phyloP scores from a whole-genome alignment of 35 echinoderm and acorn worm species.

The Lytechinus variegatus region DNA sequence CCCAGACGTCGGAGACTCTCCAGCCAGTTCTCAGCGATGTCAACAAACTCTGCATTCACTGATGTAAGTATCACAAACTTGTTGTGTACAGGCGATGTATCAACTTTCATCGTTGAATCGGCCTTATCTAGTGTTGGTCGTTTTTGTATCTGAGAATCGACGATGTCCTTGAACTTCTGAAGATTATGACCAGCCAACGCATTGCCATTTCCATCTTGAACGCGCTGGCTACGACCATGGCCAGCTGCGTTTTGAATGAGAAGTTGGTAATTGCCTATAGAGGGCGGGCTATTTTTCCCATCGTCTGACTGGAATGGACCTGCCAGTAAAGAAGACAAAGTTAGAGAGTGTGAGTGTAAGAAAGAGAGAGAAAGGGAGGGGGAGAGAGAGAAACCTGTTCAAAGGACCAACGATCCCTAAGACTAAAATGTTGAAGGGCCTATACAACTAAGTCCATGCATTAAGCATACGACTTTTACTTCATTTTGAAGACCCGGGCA shows the following conservation, averaged over 20 bases:
- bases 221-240: neutral
- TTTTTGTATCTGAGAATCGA: neutral
- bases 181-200: neutral
- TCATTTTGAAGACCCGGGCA: no score
- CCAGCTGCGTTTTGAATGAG: neutral
- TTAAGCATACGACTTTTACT: no score
- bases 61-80: slow-evolving; percentile 36
- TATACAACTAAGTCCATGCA: no score
- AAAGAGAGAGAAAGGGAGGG: no score
- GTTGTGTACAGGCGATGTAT: neutral
- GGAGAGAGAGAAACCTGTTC: no score
- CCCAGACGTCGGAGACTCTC: slow-evolving; percentile 31
- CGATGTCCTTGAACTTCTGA: neutral
- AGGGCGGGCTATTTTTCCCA: neutral
- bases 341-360: no score
- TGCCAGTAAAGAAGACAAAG: neutral
- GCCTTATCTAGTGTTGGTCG: neutral
- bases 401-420: no score
- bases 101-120: neutral
- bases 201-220: neutral
- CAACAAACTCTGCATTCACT: slow-evolving; percentile 21
- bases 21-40: slow-evolving; percentile 53
- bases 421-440: no score
- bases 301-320: neutral
- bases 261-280: neutral